These are phyloP conservation scores for Tonatia bakeri DNA, from an alignment of 2,113 vertebrate species.

Conservation along the genomic window DNA sequence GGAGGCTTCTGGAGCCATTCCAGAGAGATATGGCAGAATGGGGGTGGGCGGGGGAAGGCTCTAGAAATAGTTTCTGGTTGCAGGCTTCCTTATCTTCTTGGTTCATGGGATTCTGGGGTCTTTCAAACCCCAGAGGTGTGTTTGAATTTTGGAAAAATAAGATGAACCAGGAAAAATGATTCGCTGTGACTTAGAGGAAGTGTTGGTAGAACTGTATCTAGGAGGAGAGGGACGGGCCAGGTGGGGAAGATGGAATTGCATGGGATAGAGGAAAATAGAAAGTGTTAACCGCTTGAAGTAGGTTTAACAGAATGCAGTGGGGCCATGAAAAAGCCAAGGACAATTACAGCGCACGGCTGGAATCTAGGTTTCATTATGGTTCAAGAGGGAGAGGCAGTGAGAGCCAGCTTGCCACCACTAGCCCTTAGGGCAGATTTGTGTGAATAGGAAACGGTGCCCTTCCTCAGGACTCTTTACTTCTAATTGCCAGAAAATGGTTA, in stretches of 20 bases:
- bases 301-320: not conserved
- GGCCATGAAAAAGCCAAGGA: not conserved
- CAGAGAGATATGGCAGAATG: constrained; percentile 17
- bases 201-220: not conserved
- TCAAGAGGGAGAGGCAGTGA: not conserved
- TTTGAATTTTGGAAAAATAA: constrained; percentile 42
- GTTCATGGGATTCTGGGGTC: not conserved
- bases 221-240: not conserved
- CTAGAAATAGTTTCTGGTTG: constrained; percentile 5
- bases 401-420: not conserved
- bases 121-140: not conserved
- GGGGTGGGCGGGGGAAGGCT: not conserved
- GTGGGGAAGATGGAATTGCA: not conserved
- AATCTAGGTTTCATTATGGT: not conserved
- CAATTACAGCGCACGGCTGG: not conserved
- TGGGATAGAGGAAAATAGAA: not conserved
- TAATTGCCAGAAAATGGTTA: constrained; percentile 9
- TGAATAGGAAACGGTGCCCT: not conserved
- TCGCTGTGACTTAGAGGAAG: not conserved
- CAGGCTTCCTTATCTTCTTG: not conserved
- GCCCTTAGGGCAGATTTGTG: not conserved
- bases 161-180: constrained; percentile 38
- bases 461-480: not conserved
- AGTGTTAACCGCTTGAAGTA: not conserved
- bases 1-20: constrained; percentile 45